These are phyloP conservation scores for Steinernema feltiae DNA, from an alignment of 1,140 invertebrate genomes.

Conservation along the genomic window DNA sequence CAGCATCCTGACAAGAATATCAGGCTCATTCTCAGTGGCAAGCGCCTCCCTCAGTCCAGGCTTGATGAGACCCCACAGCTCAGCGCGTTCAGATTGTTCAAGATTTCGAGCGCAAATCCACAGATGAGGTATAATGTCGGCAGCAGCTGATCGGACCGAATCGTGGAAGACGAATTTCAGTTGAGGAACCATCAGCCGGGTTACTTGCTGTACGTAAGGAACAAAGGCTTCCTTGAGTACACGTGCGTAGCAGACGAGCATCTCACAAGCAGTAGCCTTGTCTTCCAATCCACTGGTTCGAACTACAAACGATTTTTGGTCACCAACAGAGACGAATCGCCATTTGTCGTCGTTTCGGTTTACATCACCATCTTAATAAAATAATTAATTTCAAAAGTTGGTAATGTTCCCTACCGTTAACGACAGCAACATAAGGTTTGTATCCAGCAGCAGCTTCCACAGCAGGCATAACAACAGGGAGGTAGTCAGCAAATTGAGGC, in stretches of 20 bases:
- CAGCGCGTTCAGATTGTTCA: conserved; percentile 69
- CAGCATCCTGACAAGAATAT: conserved; percentile 81
- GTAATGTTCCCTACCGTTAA: conserved; percentile 71
- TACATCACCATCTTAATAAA: conserved; percentile 61
- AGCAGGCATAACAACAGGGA: conserved; percentile 92
- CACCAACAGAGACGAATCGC: conserved; percentile 93
- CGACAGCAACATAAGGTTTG: conserved; percentile 90
- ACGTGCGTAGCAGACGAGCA: conserved; percentile 95
- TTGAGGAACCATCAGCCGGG: conserved; percentile 88
- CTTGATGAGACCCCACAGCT: conserved; percentile 85
- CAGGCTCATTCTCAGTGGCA: conserved; percentile 83
- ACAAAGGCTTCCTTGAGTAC: conserved; percentile 91
- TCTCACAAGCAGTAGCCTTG: conserved; percentile 96
- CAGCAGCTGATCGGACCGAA: conserved; percentile 68
- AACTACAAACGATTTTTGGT: conserved; percentile 68
- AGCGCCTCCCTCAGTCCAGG: conserved; percentile 84
- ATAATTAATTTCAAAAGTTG: background rate
- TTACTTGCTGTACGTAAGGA: conserved; percentile 85
- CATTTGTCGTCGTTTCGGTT: conserved; percentile 87
- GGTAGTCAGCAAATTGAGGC: conserved; percentile 87
- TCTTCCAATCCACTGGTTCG: conserved; percentile 78
- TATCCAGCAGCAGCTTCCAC: conserved; percentile 88
- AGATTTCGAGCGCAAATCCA: conserved; percentile 59
- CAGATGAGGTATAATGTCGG: conserved; percentile 86
- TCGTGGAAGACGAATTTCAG: conserved; percentile 99